A percentile compares a stretch with the other conserved stretches of the same genome.
Evolutionary conservation across 2,888 invertebrate species (phyloP).

Genomic region (Cheilosia variabilis): DNA sequence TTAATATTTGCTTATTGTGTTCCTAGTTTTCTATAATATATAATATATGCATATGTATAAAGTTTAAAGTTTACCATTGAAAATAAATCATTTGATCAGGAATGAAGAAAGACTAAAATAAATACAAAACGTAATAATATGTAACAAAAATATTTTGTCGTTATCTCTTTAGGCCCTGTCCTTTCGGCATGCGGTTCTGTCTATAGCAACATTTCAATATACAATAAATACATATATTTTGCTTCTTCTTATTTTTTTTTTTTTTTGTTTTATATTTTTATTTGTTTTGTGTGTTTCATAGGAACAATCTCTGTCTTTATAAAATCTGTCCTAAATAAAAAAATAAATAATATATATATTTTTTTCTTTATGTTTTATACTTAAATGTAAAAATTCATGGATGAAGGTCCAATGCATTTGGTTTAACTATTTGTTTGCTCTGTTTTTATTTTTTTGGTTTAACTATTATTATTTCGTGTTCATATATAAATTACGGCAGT

Average conservation of each 20-base stretch:
- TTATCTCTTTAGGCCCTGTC: constrained; percentile 57
- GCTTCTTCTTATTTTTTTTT: constrained; percentile 78
- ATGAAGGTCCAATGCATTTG: constrained; percentile 69
- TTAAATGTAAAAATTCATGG: constrained; percentile 69
- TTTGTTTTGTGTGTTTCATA: constrained; percentile 77
- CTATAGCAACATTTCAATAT: constrained; percentile 40
- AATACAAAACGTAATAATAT: constrained; percentile 56
- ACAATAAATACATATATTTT: constrained; percentile 76
- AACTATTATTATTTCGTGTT: constrained; percentile 72
- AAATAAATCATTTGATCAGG: not conserved
- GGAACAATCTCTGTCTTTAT: constrained; percentile 79
- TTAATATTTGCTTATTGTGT: constrained; percentile 66
- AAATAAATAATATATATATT: constrained; percentile 77
- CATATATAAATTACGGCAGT: constrained; percentile 75
- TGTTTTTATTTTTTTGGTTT: constrained; percentile 2
- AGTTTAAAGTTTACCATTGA: constrained; percentile 37
- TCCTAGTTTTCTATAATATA: constrained; percentile 60
- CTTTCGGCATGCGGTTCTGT: constrained; percentile 46
- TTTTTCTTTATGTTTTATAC: constrained; percentile 48
- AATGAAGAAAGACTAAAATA: constrained; percentile 30
- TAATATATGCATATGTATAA: constrained; percentile 37
- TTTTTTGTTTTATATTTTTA: constrained; percentile 70
- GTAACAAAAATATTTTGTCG: constrained; percentile 72
- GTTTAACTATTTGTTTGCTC: constrained; percentile 37
- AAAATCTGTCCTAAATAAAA: constrained; percentile 79